Base-by-base conservation (phyloP, 2,797 vertebrate species). In the Lycodopsis pacificus region DNA sequence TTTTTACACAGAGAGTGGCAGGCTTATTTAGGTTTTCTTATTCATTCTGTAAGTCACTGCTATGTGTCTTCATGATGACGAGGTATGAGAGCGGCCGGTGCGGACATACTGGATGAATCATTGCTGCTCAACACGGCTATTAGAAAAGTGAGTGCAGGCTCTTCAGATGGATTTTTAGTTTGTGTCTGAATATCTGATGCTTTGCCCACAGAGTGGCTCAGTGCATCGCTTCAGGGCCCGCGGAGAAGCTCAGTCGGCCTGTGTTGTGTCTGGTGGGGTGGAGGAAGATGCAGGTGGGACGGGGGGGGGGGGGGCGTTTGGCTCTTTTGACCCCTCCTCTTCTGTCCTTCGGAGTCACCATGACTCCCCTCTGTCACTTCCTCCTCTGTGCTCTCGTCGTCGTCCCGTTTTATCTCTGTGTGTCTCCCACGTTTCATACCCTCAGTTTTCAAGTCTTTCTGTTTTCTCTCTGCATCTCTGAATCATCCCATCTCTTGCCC, bases 401-500 rank as follows among this genome's bases (percentile, higher is more conserved):
- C 25, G 2, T 25, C 25, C 25, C 25, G 0, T 73, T 74, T 71
- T 38, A 58, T 67, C 57, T 63, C 32, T 0, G 1, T 10, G 61
- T 27, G 20, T 75, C 65, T 64, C 73, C 65, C 63, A 63, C 73
- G 71, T 73, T 64, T 79, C 57, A 64, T 25, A 22, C 63, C 71
- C 51, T 86, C 65, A 19, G 67, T 68, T 76, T 53, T 83, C 8
- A 54, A 71, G 57, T 36, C 30, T 76, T 70, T 69, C 59, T 19
- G 11, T 70, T 73, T 84, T 81, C 72, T 61, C 56, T 34, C 20
- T 0, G 58, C 56, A 64, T 78, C 73, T 84, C 77, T 92, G 90
- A 93, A 84, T 92, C 87, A 90, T 87, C 80, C 44, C 32, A 48
- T 78, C 54, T 53, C 75, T 69, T 68, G 73, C 91, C 86, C 77